These are phyloP conservation scores for Mythimna ferrago DNA, from an alignment of 2,888 invertebrate genomes.

Conservation along the genomic window DNA sequence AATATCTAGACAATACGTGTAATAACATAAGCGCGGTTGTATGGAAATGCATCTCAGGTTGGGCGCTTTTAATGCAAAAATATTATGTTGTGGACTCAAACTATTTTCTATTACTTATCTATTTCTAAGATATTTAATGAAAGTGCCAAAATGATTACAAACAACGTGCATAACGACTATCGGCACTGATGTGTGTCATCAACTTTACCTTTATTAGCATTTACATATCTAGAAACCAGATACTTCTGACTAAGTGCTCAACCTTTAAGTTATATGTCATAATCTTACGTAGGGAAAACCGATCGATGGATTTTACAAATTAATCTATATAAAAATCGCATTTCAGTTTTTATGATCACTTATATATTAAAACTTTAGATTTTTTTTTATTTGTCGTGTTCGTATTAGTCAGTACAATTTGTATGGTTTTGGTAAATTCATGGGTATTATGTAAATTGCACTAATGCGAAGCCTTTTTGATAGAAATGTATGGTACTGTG, in stretches of 20 bases:
- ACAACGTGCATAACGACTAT: not conserved
- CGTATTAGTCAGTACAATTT: too few relatives aligned
- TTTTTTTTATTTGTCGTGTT: too few relatives aligned
- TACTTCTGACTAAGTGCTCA: constrained; percentile 1
- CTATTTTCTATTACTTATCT: too few relatives aligned
- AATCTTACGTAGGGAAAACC: not conserved
- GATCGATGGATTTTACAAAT: not conserved
- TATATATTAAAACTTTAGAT: not conserved
- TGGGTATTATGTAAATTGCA: too few relatives aligned
- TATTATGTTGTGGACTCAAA: not conserved
- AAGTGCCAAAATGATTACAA: not conserved
- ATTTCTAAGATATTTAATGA: not conserved
- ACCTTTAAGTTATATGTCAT: constrained; percentile 5
- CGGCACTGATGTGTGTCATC: not conserved
- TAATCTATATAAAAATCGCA: too few relatives aligned
- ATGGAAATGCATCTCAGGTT: too few relatives aligned
- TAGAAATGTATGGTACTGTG: too few relatives aligned
- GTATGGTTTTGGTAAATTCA: too few relatives aligned
- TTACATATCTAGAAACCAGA: constrained; percentile 7
- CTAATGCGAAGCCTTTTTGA: too few relatives aligned
- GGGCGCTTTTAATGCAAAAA: not conserved
- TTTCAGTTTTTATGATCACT: not conserved
- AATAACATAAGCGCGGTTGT: too few relatives aligned
- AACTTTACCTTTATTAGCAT: constrained; percentile 18
- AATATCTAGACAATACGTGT: too few relatives aligned